Percentiles rank a stretch among this genome's conserved stretches.
Evolutionary conservation across 2,797 vertebrate species (phyloP).

Genomic region (Salmo trutta): DNA sequence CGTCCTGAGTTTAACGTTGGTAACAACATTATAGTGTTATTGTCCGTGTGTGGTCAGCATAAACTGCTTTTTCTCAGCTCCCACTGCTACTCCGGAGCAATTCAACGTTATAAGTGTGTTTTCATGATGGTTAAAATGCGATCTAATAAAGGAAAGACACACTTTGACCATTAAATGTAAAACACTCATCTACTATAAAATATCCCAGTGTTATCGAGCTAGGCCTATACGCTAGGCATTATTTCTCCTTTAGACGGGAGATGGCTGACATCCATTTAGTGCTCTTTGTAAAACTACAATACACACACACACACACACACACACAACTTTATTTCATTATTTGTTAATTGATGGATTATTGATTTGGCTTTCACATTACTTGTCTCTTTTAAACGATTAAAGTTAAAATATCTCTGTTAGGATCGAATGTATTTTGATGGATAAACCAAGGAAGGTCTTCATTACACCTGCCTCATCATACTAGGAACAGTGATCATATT

Average conservation of each 20-base stretch:
- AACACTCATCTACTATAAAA: slow-evolving; percentile 51
- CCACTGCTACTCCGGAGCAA: slow-evolving; percentile 24
- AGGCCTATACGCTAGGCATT: slow-evolving; percentile 13
- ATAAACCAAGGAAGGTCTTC: slow-evolving; percentile 32
- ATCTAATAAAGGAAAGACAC: slow-evolving; percentile 46
- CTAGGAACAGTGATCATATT: slow-evolving; percentile 52
- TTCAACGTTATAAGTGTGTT: slow-evolving; percentile 49
- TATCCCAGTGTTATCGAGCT: background rate
- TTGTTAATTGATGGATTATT: slow-evolving; percentile 46
- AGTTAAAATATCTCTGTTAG: slow-evolving; percentile 49
- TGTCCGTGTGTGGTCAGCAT: slow-evolving; percentile 36
- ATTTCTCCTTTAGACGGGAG: slow-evolving; percentile 28
- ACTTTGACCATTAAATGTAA: slow-evolving; percentile 47
- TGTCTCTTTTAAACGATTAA: slow-evolving; percentile 41
- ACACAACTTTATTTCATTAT: slow-evolving; percentile 15
- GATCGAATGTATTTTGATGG: slow-evolving; percentile 44
- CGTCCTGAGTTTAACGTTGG: no score
- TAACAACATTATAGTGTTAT: background rate
- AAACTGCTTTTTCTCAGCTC: slow-evolving; percentile 20
- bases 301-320: background rate
- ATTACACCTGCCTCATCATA: slow-evolving; percentile 19
- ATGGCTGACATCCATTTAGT: slow-evolving; percentile 44
- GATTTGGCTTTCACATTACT: slow-evolving; percentile 45
- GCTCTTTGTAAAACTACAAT: slow-evolving; percentile 53
- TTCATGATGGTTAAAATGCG: slow-evolving; percentile 28